Base-by-base conservation (phyloP, 2,797 vertebrate genomes). In the Heterohyrax brucei region DNA sequence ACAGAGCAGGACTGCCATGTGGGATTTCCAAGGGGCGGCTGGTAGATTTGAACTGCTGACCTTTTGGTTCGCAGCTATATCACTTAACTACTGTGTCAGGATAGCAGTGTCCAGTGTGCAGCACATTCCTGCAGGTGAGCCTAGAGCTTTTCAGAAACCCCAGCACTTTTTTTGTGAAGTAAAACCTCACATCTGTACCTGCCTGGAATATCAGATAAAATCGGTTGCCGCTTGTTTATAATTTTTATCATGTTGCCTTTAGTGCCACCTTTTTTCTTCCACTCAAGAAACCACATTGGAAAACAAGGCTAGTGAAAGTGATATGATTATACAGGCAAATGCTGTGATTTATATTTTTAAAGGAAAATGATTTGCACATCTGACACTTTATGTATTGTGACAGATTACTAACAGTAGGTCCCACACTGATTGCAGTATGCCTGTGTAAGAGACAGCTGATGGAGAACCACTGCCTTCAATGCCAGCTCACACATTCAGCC, bases 161-260 rank as follows among this genome's bases (percentile, higher is more conserved):
- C 28, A 73, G 1, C 46, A 59, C 9, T 77, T 77, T 93, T 86
- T 64, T 82, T 16, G 68, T 80, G 44, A 77, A 92, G 61, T 46
- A 86, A 94, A n/a, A n/a, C 13, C 61, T 68, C 59, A 73, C 19
- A 3, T 33, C n/a, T 14, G n/a, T 89, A 0, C 87, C 39, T 50
- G 13, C 84, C 28, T 77, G 64, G 18, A 79, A 10, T n/a, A 79
- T 81, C 75, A 82, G 70, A 33, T 80, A 73, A 94, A 21, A 44
- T 70, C 84, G 22, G 59, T 39, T 85, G 50, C 89, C 68, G 87
- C 1, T 72, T 64, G 10, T 92, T 62, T 87, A 30, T 3, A 75
- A 70, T 78, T 91, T 81, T 39, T 86, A 78, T 82, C n/a, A 78
- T 19, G 59, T 26, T 92, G 85, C 6, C 21, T 89, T 91, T 93